Evolutionary conservation across 2,888 invertebrate species (phyloP), one percentile per base, ranked within the genome.

Genomic region (Iphiclides podalirius): DNA sequence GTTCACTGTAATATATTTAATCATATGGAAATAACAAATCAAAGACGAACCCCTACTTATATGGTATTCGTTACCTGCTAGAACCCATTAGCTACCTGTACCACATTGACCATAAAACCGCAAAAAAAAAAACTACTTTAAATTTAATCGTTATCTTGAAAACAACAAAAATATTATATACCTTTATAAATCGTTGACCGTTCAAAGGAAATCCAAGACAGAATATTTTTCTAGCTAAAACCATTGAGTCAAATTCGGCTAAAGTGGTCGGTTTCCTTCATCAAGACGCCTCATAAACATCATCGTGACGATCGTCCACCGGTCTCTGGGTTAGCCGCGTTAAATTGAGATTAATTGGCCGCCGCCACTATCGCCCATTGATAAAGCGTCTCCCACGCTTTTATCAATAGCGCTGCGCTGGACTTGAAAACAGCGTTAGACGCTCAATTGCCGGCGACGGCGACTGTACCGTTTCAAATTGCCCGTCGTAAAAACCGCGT

Each of bases 311-410:
- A 14, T 20, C 20, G 33, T 12, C 38, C 15, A 15, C 39, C 26
- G 14, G 33, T 7, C 11, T 39, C 38, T 17, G 7, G 41, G 33
- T 23, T 12, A 42, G 33, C 40, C 16, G 14, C 14, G n/a, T 9
- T n/a, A 28, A 44, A 50, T 50, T 50, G 35, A 35, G 43, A 50
- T 50, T 44, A 44, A 50, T 44, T 50, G 44, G 11, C 26, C 28
- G 12, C 23, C 20, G n/a, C 38, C 38, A 26, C 38, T 38, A 44
- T 44, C 49, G 39, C 34, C 33, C 49, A 44, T 50, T 50, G 43
- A 50, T 44, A 44, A 44, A 44, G 35, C 44, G 34, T 14, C 38
- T 44, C 43, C 49, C 49, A 50, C 49, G 44, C 38, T n/a, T n/a
- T 11, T 17, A 39, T 39, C 39, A 44, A 40, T 40, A 17, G 33